Evolutionary conservation across 2,797 vertebrate species (phyloP), one percentile per base, ranked within the genome.

Genomic region (Aratinga solstitialis): DNA sequence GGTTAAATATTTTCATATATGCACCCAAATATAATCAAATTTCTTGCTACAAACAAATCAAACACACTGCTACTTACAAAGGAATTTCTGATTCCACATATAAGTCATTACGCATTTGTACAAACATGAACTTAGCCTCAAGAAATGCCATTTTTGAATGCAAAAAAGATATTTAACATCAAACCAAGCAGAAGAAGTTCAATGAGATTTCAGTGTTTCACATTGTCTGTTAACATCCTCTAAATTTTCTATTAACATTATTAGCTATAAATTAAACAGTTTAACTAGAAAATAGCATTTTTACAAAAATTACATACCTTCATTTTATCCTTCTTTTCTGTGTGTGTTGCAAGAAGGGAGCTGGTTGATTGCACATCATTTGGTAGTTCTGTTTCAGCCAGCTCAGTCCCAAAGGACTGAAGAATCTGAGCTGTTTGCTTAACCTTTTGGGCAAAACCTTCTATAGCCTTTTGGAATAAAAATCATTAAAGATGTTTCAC

Each of bases 371-470:
- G 98, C 51, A 98, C 98, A 74, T 99, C 99, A 42, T 99, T 99
- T 67, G 99, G 99, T 83, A 99, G 98, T 68, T 99, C 99, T 1
- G 99, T 99, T 96, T 99, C 99, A 21, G 99, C 99, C 96, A 99
- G 98, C 95, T 99, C 99, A 1, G 98, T 99, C 93, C 99, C 99
- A 87, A 99, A 99, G 32, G 98, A 98, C 97, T 99, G 99, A 91
- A 99, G 98, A 42, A 97, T 98, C 97, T 99, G 99, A 13, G 99
- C 99, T 1, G 98, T 99, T 97, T 98, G 98, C 97, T 99, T 99
- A 76, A 99, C 99, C 98, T 99, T 99, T 96, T 99, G 90, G 21
- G 99, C 99, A 40, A 99, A 99, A 90, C 98, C 98, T 96, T 99
- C 99, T 62, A 98, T 98, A 56, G 98, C 98, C 98, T 98, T 94